Percentiles rank a stretch among this genome's conserved stretches.
phyloP scores from a whole-genome alignment of 2,113 vertebrate genomes.

The Numenius arquata region DNA sequence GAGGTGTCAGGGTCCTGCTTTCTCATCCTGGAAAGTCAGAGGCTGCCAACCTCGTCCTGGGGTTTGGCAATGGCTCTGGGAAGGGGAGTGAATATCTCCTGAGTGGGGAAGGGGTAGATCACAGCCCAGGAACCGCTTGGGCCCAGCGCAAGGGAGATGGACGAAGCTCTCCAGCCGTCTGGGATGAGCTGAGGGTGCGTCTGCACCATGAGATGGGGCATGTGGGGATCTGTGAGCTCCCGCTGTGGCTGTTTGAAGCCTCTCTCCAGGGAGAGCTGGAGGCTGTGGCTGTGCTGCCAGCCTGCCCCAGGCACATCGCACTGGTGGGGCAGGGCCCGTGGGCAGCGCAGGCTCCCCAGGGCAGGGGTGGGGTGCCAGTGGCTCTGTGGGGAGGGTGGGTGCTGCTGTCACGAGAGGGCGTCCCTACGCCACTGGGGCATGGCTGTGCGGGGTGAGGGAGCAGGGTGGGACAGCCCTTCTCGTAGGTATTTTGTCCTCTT shows the following conservation, averaged over 20 bases:
- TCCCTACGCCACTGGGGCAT: accelerated
- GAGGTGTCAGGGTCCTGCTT: background rate
- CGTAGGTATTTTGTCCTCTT: accelerated
- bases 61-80: background rate
- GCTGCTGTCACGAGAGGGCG: accelerated
- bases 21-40: background rate
- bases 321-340: background rate
- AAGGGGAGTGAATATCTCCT: background rate
- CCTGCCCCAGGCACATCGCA: accelerated
- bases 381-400: background rate
- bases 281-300: background rate
- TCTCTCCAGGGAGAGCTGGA: background rate
- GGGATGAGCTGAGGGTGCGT: accelerated
- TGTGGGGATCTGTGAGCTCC: background rate
- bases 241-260: background rate
- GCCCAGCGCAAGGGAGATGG: accelerated
- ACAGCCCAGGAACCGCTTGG: background rate
- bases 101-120: background rate
- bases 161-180: accelerated
- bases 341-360: accelerated
- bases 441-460: too few relatives aligned
- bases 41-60: background rate
- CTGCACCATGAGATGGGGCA: accelerated
- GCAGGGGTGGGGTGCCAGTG: background rate
- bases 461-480: background rate